Evolutionary conservation across 2,888 invertebrate species (phyloP).

Genomic region (Teleogryllus oceanicus): DNA sequence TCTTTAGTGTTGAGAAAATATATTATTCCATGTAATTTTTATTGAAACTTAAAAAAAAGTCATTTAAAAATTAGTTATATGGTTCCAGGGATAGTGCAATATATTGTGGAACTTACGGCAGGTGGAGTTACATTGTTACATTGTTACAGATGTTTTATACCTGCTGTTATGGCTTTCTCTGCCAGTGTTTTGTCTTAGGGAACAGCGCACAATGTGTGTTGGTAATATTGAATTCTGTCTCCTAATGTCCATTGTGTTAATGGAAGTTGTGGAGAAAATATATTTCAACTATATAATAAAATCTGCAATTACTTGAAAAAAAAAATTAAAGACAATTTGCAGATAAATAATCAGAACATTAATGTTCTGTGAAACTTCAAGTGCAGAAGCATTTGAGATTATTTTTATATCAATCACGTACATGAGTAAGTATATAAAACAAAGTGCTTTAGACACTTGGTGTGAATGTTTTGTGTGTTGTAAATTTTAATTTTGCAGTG

Average conservation of each 20-base stretch:
- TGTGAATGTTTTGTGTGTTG: neutral
- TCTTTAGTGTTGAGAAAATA: neutral
- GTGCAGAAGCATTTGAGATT: neutral
- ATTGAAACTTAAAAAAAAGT: neutral
- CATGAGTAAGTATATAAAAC: neutral
- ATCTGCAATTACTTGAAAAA: neutral
- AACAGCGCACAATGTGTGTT: conserved; percentile 18
- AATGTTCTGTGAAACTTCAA: neutral
- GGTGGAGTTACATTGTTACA: neutral
- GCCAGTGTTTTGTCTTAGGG: conserved; percentile 9
- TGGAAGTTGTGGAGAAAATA: neutral
- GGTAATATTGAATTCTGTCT: neutral
- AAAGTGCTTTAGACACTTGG: neutral
- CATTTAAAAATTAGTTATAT: neutral
- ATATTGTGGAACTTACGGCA: neutral
- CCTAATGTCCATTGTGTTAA: neutral
- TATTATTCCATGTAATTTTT: neutral
- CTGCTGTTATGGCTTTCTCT: conserved; percentile 10
- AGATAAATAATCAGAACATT: neutral
- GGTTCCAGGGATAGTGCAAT: neutral
- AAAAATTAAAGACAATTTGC: neutral
- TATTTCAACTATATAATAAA: neutral
- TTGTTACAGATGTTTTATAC: conserved; percentile 6
- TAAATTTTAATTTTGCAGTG: neutral
- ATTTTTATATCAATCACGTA: conserved; percentile 18